A percentile compares a stretch with the other conserved stretches of the same genome.
phyloP scores from a whole-genome alignment of 2,113 vertebrate genomes.

The Megaceryle maxima region DNA sequence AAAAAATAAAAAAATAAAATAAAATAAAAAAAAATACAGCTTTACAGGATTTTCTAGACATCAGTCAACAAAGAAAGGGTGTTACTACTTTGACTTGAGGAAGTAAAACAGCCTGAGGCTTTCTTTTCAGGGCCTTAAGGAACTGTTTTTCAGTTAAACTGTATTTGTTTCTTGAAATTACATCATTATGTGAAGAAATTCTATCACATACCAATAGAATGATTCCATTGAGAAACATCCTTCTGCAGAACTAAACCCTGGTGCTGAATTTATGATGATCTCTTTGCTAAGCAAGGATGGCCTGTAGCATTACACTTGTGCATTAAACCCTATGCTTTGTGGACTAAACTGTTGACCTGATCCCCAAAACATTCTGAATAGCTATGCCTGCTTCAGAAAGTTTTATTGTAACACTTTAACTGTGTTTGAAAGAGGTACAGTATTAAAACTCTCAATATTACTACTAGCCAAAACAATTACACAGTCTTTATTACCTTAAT shows the following conservation, averaged over 20 bases:
- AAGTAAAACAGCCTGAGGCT: slow-evolving; percentile 25
- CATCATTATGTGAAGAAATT: neutral
- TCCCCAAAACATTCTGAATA: neutral
- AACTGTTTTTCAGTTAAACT: slow-evolving; percentile 24
- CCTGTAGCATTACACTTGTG: neutral
- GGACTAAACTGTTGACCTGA: neutral
- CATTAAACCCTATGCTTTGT: neutral
- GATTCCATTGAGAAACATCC: slow-evolving; percentile 31
- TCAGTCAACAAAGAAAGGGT: neutral
- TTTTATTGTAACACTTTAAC: neutral
- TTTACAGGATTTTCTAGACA: neutral
- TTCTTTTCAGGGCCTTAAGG: neutral
- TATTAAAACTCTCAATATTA: neutral
- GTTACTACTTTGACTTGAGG: neutral
- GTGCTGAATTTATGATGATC: neutral
- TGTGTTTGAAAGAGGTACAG: neutral
- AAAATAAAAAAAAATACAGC: neutral
- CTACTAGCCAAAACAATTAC: neutral
- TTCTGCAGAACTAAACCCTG: neutral
- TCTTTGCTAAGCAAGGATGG: neutral
- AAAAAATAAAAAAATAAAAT: too few relatives aligned
- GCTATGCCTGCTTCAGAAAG: neutral
- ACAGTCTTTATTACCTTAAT: neutral
- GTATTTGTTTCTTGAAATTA: slow-evolving; percentile 42
- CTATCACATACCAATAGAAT: neutral